phyloP scores from a whole-genome alignment of 2,888 invertebrate species.

The Cheilosia pagana region DNA sequence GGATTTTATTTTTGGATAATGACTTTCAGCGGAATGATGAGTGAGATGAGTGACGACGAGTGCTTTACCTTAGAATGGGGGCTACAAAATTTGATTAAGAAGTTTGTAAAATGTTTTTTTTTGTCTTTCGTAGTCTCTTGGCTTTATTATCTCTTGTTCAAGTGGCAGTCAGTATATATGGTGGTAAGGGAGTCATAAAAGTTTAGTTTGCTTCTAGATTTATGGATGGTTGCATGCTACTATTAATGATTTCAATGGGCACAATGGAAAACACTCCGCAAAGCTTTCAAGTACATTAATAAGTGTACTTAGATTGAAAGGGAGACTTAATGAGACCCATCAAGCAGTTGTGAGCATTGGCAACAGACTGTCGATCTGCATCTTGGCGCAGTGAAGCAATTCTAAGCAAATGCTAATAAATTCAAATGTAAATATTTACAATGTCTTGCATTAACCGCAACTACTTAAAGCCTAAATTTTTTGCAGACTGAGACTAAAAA shows the following conservation, averaged over 20 bases:
- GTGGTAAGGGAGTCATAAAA: not conserved
- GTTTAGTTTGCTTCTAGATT: slow-evolving; percentile 26
- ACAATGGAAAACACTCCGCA: not conserved
- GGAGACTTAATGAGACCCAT: not conserved
- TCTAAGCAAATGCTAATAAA: too few relatives aligned
- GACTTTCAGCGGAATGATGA: slow-evolving; percentile 56
- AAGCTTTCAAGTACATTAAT: slow-evolving; percentile 20
- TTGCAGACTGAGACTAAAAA: too few relatives aligned
- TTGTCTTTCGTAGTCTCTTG: slow-evolving; percentile 1
- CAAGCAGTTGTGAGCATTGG: too few relatives aligned
- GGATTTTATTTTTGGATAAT: slow-evolving; percentile 61
- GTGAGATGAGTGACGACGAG: slow-evolving; percentile 37
- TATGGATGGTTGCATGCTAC: slow-evolving; percentile 23
- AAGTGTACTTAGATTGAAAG: not conserved
- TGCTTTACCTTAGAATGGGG: slow-evolving; percentile 28
- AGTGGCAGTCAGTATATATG: not conserved
- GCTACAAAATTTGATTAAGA: slow-evolving; percentile 54
- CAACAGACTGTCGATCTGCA: too few relatives aligned
- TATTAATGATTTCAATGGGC: slow-evolving; percentile 21
- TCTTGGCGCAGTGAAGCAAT: too few relatives aligned
- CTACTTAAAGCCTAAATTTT: too few relatives aligned
- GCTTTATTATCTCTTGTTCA: slow-evolving; percentile 8
- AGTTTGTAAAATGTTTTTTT: slow-evolving; percentile 37
- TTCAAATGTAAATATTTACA: too few relatives aligned
- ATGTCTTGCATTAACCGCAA: too few relatives aligned